Evolutionary conservation across 2,113 vertebrate species (phyloP).

Genomic region (Solenodon paradoxus): DNA sequence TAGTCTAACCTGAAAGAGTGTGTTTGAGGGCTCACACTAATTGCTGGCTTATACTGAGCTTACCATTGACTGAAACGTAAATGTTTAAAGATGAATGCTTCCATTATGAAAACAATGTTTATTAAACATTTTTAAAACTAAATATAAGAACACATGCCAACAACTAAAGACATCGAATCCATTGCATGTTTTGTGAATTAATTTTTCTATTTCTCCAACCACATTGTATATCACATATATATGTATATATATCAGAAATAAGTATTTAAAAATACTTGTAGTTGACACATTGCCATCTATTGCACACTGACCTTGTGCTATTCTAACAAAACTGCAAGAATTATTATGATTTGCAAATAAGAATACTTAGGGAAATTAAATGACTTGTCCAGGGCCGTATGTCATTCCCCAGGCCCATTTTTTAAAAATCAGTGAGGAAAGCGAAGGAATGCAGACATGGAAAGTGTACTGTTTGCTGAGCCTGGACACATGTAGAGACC

Average conservation of each 20-base stretch:
- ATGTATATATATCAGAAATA: neutral
- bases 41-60: neutral
- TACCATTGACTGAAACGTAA: neutral
- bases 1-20: neutral
- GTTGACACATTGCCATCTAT: neutral
- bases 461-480: neutral
- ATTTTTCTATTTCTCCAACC: neutral
- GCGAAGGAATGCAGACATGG: neutral
- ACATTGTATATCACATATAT: neutral
- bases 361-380: neutral
- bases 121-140: neutral
- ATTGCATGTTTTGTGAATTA: neutral
- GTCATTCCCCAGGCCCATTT: neutral
- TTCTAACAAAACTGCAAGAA: neutral
- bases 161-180: neutral
- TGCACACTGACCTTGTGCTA: neutral
- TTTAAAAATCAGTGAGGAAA: neutral
- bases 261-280: neutral
- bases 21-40: neutral
- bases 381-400: neutral
- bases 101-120: neutral
- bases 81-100: conserved; percentile 16
- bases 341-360: neutral
- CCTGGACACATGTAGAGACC: neutral
- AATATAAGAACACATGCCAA: conserved; percentile 11